phyloP scores from a whole-genome alignment of 1,140 invertebrate genomes.

The Lepidurus apus region DNA sequence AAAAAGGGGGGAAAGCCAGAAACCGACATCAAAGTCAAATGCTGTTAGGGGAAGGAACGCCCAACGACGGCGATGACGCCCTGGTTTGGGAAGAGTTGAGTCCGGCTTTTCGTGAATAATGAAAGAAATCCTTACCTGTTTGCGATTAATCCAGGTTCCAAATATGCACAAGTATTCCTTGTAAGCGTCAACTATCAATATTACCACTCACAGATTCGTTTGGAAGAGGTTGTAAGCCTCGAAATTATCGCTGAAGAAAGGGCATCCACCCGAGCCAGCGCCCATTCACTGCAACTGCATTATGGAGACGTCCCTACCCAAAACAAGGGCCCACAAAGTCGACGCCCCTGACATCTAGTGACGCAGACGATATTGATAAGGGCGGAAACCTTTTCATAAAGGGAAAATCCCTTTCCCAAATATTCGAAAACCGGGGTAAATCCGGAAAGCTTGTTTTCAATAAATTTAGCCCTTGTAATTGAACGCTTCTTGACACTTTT shows the following conservation, averaged over 20 bases:
- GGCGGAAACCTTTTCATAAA: too few species aligned
- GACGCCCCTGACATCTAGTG: conserved; percentile 16
- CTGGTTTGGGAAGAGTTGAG: background rate
- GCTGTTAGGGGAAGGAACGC: background rate
- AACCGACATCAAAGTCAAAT: background rate
- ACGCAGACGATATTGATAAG: background rate
- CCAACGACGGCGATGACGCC: conserved; percentile 15
- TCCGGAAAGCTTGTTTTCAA: too few species aligned
- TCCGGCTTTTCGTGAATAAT: conserved; percentile 9
- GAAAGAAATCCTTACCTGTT: background rate
- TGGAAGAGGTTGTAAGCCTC: conserved; percentile 8
- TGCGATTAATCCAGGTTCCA: background rate
- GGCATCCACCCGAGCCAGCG: conserved; percentile 16
- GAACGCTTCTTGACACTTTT: too few species aligned
- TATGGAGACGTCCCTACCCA: conserved; percentile 12
- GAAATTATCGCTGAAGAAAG: conserved; percentile 8
- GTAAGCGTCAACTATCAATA: background rate
- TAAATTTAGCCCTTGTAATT: too few species aligned
- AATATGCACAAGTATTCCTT: background rate
- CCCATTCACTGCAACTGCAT: conserved; percentile 18
- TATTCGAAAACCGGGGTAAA: too few species aligned
- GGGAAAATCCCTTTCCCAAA: too few species aligned
- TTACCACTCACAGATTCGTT: conserved; percentile 12
- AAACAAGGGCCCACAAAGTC: background rate
- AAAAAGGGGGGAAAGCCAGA: background rate